Evolutionary conservation across 2,113 vertebrate species (phyloP), one percentile per base, ranked within the genome.

Genomic region (Mirza zaza): DNA sequence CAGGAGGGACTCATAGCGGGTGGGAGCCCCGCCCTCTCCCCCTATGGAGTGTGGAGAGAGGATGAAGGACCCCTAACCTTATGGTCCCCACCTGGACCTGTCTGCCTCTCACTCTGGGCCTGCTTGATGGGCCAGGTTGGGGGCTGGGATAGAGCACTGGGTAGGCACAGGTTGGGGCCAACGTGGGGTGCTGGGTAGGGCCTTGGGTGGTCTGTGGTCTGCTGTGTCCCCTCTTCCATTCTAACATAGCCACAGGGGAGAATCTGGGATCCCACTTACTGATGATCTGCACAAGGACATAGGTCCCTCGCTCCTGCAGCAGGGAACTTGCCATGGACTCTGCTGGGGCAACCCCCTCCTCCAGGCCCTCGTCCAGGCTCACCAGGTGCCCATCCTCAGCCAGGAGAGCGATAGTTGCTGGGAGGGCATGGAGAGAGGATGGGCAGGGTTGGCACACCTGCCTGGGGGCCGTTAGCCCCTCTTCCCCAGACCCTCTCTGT

Each of bases 1-100:
- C 32, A 98, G 68, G 3, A 98, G 59, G 52, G 98, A 98, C 90
- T 98, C 93, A 0, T 97, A 98, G 87, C 32, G 75, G 2, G 59
- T 94, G 21, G 59, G 75, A 36, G 97, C 75, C 32, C 89, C 82
- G 11, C 59, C 96, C 73, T 98, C 57, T 39, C 52, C 70, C 42
- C 45, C 98, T 98, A 76, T 27, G 39, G 85, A 96, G 50, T 97
- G 61, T 39, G 55, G 73, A 97, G 63, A 79, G 81, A 67, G 21
- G 13, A 86, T 21, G 61, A 87, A 80, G 20, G 79, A 34, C 10
- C 59, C 70, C 39, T 75, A 59, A 27, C 71, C 55, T 63, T 34
- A 32, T 80, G 34, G 50, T 63, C 34, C 8, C 21, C 8, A 32
- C 18, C 20, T 21, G 7, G 55, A 57, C 6, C 55, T 29, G 61